These are phyloP conservation scores for Erynnis tages DNA, from an alignment of 2,888 invertebrate species.

Conservation along the genomic window DNA sequence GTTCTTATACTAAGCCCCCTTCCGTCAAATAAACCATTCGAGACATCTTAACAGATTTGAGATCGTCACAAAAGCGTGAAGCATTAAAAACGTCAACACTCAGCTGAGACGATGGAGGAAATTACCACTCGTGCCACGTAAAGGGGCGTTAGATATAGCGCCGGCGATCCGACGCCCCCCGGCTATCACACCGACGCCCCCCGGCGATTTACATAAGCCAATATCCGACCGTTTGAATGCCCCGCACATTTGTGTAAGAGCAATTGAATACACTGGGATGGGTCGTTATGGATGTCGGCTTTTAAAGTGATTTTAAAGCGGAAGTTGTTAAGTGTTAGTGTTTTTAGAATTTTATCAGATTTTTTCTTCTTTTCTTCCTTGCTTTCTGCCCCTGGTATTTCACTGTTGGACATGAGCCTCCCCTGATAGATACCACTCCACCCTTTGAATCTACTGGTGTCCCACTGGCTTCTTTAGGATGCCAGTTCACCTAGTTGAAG, in stretches of 20 bases:
- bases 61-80: not conserved
- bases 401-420: too few species aligned
- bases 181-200: not conserved
- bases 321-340: too few species aligned
- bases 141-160: conserved; percentile 10
- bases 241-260: conserved; percentile 4
- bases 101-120: not conserved
- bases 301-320: not conserved
- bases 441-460: too few species aligned
- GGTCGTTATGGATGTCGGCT: not conserved
- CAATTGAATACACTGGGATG: not conserved
- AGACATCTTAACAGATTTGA: not conserved
- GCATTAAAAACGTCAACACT: conserved; percentile 9
- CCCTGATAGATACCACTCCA: too few species aligned
- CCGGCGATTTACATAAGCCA: not conserved
- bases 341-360: too few species aligned
- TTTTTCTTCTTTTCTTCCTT: too few species aligned
- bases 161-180: not conserved
- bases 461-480: too few species aligned
- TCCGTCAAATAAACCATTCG: too few species aligned
- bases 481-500: too few species aligned
- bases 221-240: conserved; percentile 8
- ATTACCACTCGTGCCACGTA: conserved; percentile 11
- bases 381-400: too few species aligned
- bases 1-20: too few species aligned